Evolutionary conservation across 1,140 invertebrate species (phyloP).

Genomic region (Magallana ariakensis): DNA sequence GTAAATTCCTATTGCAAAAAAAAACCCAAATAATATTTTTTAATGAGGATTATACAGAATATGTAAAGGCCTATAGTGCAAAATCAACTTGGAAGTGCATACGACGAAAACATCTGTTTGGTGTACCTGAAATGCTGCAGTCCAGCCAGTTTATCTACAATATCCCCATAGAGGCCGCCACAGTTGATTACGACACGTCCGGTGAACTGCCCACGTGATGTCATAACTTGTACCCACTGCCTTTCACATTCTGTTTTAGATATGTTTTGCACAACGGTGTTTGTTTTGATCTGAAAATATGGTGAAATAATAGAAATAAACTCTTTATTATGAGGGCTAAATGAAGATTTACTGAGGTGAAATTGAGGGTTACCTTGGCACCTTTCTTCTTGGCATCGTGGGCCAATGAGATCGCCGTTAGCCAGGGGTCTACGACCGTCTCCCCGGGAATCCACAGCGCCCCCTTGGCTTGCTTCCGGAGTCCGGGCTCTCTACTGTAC

Average conservation of each 20-base stretch:
- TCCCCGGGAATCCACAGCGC: constrained; percentile 70
- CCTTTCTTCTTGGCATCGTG: constrained; percentile 65
- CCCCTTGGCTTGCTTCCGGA: constrained; percentile 53
- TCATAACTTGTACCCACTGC: background rate
- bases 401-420: constrained; percentile 61
- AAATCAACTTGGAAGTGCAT: no score
- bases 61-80: no score
- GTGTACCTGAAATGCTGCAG: constrained; percentile 64
- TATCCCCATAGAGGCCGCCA: constrained; percentile 72
- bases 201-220: background rate
- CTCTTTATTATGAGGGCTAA: no score
- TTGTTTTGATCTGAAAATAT: background rate
- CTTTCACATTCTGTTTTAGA: background rate
- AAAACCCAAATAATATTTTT: no score
- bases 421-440: constrained; percentile 66
- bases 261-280: background rate
- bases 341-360: no score
- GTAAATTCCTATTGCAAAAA: no score
- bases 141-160: constrained; percentile 66
- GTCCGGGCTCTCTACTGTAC: constrained; percentile 62
- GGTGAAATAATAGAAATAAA: background rate
- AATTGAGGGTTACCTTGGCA: constrained; percentile 53
- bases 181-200: constrained; percentile 66
- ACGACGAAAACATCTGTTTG: no score
- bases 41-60: no score